phyloP scores from a whole-genome alignment of 2,113 vertebrate genomes.

The Mola mola region DNA sequence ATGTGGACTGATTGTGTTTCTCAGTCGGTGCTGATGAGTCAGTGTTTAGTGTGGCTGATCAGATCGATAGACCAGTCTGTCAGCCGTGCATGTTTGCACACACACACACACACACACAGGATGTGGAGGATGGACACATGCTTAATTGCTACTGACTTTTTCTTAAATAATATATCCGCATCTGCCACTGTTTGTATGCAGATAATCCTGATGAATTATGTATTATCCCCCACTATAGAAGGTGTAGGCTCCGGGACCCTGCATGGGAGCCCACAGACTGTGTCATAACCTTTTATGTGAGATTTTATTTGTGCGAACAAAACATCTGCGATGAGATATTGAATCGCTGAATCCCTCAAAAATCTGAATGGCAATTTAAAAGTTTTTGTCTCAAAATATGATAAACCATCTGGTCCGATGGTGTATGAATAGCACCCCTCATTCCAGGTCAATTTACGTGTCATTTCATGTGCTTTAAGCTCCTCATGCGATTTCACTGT shows the following conservation, averaged over 20 bases:
- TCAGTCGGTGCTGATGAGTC: slow-evolving; percentile 21
- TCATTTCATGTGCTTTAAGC: too few species aligned
- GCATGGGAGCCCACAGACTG: slow-evolving; percentile 5
- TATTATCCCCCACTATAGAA: slow-evolving; percentile 50
- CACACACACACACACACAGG: slow-evolving; percentile 10
- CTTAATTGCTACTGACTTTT: slow-evolving; percentile 72
- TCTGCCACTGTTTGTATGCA: slow-evolving; percentile 77
- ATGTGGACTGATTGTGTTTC: slow-evolving; percentile 6
- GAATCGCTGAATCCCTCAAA: too few species aligned
- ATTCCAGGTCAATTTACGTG: too few species aligned
- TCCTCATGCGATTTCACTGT: too few species aligned
- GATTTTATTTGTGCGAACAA: too few species aligned
- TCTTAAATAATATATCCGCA: slow-evolving; percentile 79
- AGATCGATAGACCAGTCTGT: slow-evolving; percentile 58
- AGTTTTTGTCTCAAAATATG: too few species aligned
- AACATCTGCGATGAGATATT: not conserved
- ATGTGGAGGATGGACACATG: slow-evolving; percentile 62
- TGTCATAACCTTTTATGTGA: slow-evolving; percentile 8
- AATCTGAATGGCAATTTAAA: too few species aligned
- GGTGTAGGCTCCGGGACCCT: too few species aligned
- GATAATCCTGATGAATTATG: slow-evolving; percentile 73
- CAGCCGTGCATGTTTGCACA: slow-evolving; percentile 49
- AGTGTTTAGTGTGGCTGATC: slow-evolving; percentile 28
- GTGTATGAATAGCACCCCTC: too few species aligned
- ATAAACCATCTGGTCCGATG: too few species aligned